A percentile compares a stretch with the other conserved stretches of the same genome.
These are phyloP conservation scores for Pterocles orientalis DNA, from an alignment of 2,113 vertebrate genomes.

Conservation along the genomic window DNA sequence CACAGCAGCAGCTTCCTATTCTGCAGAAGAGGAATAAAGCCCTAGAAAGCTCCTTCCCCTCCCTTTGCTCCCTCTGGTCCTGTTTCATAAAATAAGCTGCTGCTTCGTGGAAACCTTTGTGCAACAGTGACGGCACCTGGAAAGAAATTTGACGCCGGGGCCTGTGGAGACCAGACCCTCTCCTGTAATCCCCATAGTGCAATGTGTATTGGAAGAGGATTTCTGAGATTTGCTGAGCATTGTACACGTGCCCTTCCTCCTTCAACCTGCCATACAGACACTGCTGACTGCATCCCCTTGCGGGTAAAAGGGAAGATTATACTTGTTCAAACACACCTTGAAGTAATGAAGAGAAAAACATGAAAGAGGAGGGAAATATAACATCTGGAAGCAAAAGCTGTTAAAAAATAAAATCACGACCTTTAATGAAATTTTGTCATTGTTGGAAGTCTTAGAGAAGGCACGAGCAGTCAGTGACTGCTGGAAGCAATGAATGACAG, in stretches of 20 bases:
- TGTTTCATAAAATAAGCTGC: background rate
- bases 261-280: background rate
- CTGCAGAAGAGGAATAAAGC: background rate
- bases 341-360: background rate
- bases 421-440: background rate
- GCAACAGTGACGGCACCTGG: background rate
- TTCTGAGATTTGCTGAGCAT: background rate
- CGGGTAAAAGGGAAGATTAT: background rate
- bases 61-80: background rate
- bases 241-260: background rate
- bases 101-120: background rate
- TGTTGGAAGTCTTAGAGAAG: background rate
- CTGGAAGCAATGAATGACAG: background rate
- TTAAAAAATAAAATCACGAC: background rate
- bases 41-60: background rate
- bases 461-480: background rate
- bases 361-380: background rate
- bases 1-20: background rate
- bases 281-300: background rate
- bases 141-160: background rate
- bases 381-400: background rate
- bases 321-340: background rate
- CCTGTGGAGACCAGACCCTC: background rate
- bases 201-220: background rate
- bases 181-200: background rate